Evolutionary conservation across 1,140 invertebrate genomes (phyloP).

Genomic region (Matsumurasca onukii): DNA sequence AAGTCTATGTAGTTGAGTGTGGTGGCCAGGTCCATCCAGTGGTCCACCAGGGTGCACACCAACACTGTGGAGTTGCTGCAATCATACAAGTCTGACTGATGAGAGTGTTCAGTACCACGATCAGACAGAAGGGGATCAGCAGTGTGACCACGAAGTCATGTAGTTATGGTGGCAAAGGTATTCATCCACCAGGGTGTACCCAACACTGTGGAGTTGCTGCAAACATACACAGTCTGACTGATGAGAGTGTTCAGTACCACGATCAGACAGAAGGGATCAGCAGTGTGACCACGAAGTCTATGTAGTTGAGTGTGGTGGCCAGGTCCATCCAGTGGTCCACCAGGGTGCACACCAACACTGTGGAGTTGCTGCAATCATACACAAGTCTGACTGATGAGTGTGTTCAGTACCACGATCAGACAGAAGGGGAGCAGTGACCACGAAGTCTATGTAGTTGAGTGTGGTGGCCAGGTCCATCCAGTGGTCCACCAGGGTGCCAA

Average conservation of each 20-base stretch:
- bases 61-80: slow-evolving; percentile 45
- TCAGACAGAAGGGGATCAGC: slow-evolving; percentile 66
- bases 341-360: slow-evolving; percentile 51
- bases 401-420: slow-evolving; percentile 69
- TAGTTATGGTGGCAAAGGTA: slow-evolving; percentile 56
- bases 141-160: slow-evolving; percentile 72
- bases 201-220: slow-evolving; percentile 45
- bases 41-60: slow-evolving; percentile 51
- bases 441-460: slow-evolving; percentile 68
- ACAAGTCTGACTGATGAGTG: slow-evolving; percentile 58
- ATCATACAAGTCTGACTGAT: slow-evolving; percentile 58
- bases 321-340: slow-evolving; percentile 49
- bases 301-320: slow-evolving; percentile 62
- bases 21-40: slow-evolving; percentile 52
- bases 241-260: slow-evolving; percentile 70
- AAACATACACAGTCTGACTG: slow-evolving; percentile 55
- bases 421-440: slow-evolving; percentile 69
- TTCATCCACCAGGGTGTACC: slow-evolving; percentile 53
- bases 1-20: slow-evolving; percentile 70
- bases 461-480: slow-evolving; percentile 54
- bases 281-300: slow-evolving; percentile 70
- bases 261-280: slow-evolving; percentile 66
- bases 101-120: slow-evolving; percentile 67
- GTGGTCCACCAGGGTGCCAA: slow-evolving; percentile 51
- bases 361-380: slow-evolving; percentile 42